Evolutionary conservation across 1,140 invertebrate genomes (phyloP).

Genomic region (Drosophila nigromelanica): DNA sequence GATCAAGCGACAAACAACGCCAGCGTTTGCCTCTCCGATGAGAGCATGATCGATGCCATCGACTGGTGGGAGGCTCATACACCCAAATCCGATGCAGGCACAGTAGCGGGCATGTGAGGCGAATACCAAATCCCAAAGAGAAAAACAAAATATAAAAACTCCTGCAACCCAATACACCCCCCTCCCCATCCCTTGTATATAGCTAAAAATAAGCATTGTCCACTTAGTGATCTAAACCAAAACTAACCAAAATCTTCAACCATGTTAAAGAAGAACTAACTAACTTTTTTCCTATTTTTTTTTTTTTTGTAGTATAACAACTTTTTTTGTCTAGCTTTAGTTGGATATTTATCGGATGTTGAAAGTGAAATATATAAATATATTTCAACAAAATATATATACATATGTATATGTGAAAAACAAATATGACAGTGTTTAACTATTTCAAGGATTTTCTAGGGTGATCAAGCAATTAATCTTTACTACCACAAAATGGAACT

Average conservation of each 20-base stretch:
- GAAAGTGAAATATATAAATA: conserved; percentile 32
- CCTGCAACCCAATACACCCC: background rate
- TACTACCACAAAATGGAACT: no score
- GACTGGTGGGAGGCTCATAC: conserved; percentile 85
- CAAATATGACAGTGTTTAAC: background rate
- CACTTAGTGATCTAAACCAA: conserved; percentile 63
- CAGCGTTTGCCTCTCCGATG: conserved; percentile 72
- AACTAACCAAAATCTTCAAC: conserved; percentile 18
- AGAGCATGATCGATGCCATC: conserved; percentile 84
- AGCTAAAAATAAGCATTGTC: conserved; percentile 30
- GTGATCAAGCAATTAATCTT: no score
- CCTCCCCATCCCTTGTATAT: conserved; percentile 31
- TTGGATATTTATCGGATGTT: conserved; percentile 49
- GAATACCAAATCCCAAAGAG: background rate
- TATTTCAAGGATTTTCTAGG: background rate
- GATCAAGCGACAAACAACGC: conserved; percentile 58
- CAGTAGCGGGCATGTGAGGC: conserved; percentile 39
- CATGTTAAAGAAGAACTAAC: background rate
- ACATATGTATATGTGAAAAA: conserved; percentile 5
- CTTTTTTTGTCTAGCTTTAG: conserved; percentile 60
- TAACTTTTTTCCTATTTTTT: conserved; percentile 30
- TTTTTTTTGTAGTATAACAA: background rate
- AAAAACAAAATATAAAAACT: no score
- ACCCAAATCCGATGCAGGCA: conserved; percentile 70
- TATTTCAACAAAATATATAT: conserved; percentile 5